Base-by-base conservation (phyloP, 2,888 invertebrate genomes). In the Drepanosiphum platanoidis region DNA sequence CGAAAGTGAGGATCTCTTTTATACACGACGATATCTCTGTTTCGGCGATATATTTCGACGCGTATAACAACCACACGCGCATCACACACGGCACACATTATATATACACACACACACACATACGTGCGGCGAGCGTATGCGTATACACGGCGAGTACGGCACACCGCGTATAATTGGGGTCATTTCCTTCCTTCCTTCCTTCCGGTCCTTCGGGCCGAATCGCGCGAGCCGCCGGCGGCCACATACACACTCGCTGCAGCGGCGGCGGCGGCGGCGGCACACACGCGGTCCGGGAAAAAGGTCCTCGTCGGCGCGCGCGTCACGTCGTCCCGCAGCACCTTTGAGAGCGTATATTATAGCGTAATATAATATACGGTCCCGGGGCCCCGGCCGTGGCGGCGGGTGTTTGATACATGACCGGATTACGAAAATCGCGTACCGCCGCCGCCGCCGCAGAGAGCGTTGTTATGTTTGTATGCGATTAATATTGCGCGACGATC, bases 111-210 rank as follows among this genome's bases (percentile, higher is more conserved):
- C 3, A 27, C 8, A 61, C 9, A 22, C 11, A 30, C 61, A 27
- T 27, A 30, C 27, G 30, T 64, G 27, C 13, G 18, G 13, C 27
- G 30, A 30, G 27, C 13, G 34, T 34, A n/a, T 1, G 52, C 8
- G 68, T 66, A n/a, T 34, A 70, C 22, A 75, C 34, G 22, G 18
- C n/a, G 27, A 46, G 13, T 13, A 34, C 34, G 68, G 52, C 68
- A 32, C 22, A 32, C 32, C 22, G 39, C 32, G n/a, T 84, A 68
- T 84, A 84, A 84, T 84, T 84, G 84, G 75, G 84, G 84, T 84
- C 84, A 70, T 77, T 84, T 84, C 84, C 84, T 84, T 84, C 83
- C 83, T 83, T 82, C 71, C 81, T 70, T 71, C 75, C 70, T 84
- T 84, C 84, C 83, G 71, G 77, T 77, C 77, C 52, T 84, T 52